phyloP scores from a whole-genome alignment of 2,113 vertebrate species.

The Mungos mungo region DNA sequence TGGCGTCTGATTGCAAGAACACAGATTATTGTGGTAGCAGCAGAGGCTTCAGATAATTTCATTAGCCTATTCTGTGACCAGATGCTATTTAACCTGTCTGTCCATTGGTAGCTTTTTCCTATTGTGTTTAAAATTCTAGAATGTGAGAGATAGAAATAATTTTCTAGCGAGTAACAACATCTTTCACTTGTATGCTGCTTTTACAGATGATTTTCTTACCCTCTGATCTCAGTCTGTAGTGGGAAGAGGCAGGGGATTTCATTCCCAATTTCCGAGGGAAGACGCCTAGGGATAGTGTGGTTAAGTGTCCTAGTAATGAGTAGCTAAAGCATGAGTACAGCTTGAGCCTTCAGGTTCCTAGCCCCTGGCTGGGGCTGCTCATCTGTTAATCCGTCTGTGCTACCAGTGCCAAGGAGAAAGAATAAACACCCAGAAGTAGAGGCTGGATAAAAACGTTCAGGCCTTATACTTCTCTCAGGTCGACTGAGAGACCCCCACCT shows the following conservation, averaged over 20 bases:
- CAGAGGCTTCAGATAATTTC: background rate
- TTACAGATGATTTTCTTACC: background rate
- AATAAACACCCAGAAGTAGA: background rate
- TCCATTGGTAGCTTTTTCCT: background rate
- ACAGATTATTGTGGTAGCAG: background rate
- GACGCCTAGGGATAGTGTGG: background rate
- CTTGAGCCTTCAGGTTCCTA: background rate
- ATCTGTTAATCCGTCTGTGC: background rate
- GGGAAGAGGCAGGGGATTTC: background rate
- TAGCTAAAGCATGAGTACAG: background rate
- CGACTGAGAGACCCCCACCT: background rate
- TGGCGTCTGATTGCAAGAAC: background rate
- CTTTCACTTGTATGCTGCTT: background rate
- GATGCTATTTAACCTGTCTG: background rate
- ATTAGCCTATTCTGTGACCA: background rate
- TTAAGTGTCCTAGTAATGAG: background rate
- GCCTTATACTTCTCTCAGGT: background rate
- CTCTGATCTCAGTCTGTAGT: background rate
- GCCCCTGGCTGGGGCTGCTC: background rate
- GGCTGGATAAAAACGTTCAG: background rate
- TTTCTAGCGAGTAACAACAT: background rate
- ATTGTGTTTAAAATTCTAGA: conserved; percentile 3
- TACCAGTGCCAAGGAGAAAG: background rate
- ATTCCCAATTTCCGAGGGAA: background rate
- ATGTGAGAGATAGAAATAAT: background rate